A percentile compares a stretch with the other conserved stretches of the same genome.
These are phyloP conservation scores for Chrysocyon brachyurus DNA, from an alignment of 2,797 vertebrate species.

Conservation along the genomic window DNA sequence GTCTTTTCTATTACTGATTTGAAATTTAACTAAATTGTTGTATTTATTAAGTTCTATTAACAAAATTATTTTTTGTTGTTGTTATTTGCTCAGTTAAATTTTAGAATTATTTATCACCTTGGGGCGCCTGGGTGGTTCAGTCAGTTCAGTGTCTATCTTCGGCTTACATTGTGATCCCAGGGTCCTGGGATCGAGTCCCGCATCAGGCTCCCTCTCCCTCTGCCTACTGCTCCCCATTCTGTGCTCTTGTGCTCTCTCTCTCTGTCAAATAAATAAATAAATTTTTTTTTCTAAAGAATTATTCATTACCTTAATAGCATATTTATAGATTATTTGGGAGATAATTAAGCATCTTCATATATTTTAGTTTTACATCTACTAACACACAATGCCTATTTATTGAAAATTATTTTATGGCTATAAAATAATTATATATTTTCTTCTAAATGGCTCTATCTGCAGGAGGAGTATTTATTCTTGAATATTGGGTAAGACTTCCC, in stretches of 20 bases:
- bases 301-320: not conserved
- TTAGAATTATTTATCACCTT: not conserved
- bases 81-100: not conserved
- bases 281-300: not conserved
- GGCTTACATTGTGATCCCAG: no score
- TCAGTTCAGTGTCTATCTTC: no score
- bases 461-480: not conserved
- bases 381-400: not conserved
- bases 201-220: no score
- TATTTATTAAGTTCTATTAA: constrained; percentile 18
- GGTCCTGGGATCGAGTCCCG: no score
- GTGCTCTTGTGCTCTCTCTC: no score
- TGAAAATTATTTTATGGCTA: not conserved
- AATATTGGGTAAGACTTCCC: not conserved
- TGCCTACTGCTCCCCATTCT: no score
- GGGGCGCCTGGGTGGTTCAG: no score
- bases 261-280: no score
- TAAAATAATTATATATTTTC: not conserved
- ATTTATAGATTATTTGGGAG: constrained; percentile 1
- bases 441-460: not conserved
- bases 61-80: not conserved
- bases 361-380: not conserved
- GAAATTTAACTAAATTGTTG: not conserved
- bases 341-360: not conserved
- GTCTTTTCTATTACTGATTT: not conserved